Percentiles rank a stretch among this genome's conserved stretches.
Conservation (phyloP, 53 echinoderm and acorn worm species). For the Mesocentrotus franciscanus region DNA sequence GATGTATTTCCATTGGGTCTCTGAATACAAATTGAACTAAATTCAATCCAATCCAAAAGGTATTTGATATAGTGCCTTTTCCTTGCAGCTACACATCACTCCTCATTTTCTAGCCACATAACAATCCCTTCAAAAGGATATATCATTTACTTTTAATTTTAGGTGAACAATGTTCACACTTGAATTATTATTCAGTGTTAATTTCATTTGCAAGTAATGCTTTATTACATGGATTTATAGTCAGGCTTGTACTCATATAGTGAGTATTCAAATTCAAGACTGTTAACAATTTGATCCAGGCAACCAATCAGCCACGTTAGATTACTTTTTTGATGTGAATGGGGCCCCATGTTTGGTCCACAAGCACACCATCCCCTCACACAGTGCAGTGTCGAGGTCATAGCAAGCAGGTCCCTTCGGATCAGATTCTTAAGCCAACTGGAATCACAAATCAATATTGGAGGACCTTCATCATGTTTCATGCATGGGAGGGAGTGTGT, state of each 20-base stretch:
- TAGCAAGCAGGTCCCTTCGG: not conserved
- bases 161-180: no score
- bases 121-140: no score
- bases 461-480: not conserved
- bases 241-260: not conserved
- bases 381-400: conserved; percentile 20
- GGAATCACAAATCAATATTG: conserved; percentile 25
- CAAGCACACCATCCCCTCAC: not conserved
- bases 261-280: no score
- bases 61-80: no score
- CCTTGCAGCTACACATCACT: no score
- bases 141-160: no score
- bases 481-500: conserved; percentile 28
- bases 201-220: no score
- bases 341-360: not conserved
- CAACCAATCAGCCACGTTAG: not conserved
- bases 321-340: not conserved
- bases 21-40: not conserved
- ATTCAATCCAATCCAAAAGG: no score
- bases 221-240: no score
- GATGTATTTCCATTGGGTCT: not conserved
- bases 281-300: no score
- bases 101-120: no score
- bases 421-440: not conserved
- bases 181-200: no score